Percentiles rank a stretch among this genome's conserved stretches.
Conservation (phyloP, 2,888 invertebrate species). For the Aporophyla lueneburgensis region DNA sequence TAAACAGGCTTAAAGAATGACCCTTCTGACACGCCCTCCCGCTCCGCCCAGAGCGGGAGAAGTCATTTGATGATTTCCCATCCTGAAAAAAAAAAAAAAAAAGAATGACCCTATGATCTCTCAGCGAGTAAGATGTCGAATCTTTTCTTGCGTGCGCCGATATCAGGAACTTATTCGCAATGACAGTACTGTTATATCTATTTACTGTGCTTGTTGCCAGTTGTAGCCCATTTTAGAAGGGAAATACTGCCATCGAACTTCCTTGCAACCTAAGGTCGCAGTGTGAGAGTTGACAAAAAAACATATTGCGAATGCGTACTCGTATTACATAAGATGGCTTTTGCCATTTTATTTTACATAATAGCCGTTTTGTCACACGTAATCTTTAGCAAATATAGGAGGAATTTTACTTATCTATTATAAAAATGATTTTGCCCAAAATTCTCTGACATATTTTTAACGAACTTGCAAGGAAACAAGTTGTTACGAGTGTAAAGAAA, state of each 20-base stretch:
- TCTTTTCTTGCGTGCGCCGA: neutral
- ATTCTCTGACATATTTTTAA: conserved; percentile 14
- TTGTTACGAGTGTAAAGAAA: conserved; percentile 10
- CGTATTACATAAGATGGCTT: conserved; percentile 59
- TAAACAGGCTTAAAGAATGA: neutral
- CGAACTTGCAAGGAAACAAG: conserved; percentile 8
- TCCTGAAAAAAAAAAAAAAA: too few species aligned
- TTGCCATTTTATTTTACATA: conserved; percentile 68
- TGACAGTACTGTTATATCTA: conserved; percentile 34
- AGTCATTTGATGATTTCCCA: too few species aligned
- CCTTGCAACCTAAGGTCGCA: conserved; percentile 55
- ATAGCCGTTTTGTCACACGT: conserved; percentile 63
- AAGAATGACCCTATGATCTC: too few species aligned
- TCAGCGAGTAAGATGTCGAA: neutral
- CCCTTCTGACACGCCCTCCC: too few species aligned
- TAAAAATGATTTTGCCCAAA: conserved; percentile 16
- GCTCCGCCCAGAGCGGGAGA: too few species aligned
- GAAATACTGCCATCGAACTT: conserved; percentile 58
- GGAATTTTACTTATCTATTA: conserved; percentile 28
- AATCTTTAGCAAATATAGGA: conserved; percentile 59
- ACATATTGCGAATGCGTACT: conserved; percentile 47
- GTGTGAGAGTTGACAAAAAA: conserved; percentile 55
- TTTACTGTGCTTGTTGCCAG: conserved; percentile 23
- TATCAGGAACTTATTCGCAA: neutral
- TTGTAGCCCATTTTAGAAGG: conserved; percentile 62